A percentile compares a stretch with the other conserved stretches of the same genome.
These are phyloP conservation scores for Drosophila bocki DNA, from an alignment of 1,140 invertebrate species.

Conservation along the genomic window DNA sequence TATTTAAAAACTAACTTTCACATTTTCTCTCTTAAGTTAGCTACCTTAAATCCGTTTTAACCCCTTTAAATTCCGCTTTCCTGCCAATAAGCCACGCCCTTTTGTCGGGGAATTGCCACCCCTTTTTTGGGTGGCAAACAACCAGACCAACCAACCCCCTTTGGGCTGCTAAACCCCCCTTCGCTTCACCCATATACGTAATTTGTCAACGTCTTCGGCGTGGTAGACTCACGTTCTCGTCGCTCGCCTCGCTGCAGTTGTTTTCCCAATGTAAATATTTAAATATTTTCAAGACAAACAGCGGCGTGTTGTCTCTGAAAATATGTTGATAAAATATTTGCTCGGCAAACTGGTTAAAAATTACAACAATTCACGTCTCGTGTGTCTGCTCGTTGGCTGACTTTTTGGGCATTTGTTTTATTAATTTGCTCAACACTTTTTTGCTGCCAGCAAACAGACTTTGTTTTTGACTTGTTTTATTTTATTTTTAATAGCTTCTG, in stretches of 20 bases:
- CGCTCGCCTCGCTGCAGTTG: slow-evolving; percentile 61
- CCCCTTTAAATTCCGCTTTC: not conserved
- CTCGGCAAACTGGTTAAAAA: slow-evolving; percentile 82
- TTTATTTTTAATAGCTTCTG: not conserved
- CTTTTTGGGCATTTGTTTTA: slow-evolving; percentile 81
- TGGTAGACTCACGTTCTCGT: slow-evolving; percentile 39
- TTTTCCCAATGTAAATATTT: slow-evolving; percentile 81
- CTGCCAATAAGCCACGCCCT: slow-evolving; percentile 18
- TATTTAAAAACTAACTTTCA: not conserved
- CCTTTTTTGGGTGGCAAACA: slow-evolving; percentile 6
- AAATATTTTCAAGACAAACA: slow-evolving; percentile 84
- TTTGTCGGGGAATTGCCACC: not conserved
- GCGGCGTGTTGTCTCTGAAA: slow-evolving; percentile 75
- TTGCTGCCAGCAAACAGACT: slow-evolving; percentile 53
- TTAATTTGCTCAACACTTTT: slow-evolving; percentile 78
- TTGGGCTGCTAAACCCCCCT: not conserved
- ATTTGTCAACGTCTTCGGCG: slow-evolving; percentile 43
- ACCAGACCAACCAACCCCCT: slow-evolving; percentile 4
- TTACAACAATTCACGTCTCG: slow-evolving; percentile 71
- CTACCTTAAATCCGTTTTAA: not conserved
- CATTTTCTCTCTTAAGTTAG: not conserved
- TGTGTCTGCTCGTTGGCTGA: slow-evolving; percentile 42
- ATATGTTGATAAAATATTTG: slow-evolving; percentile 83
- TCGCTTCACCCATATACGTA: slow-evolving; percentile 3
- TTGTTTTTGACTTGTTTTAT: not conserved